phyloP scores from a whole-genome alignment of 2,113 vertebrate species.

The Taurulus bubalis region DNA sequence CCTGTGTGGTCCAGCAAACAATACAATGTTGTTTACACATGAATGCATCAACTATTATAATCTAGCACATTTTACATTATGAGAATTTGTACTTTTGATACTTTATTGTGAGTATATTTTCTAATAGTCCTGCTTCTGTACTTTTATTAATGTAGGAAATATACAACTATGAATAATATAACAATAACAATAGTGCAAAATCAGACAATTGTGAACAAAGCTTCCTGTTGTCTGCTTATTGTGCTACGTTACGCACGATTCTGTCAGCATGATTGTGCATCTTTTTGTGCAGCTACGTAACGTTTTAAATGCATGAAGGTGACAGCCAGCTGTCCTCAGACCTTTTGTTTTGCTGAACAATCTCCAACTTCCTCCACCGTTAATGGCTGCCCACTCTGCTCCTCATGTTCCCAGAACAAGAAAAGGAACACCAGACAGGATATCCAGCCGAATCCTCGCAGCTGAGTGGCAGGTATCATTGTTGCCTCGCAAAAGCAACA shows the following conservation, averaged over 20 bases:
- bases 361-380: conserved; percentile 44
- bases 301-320: conserved; percentile 15
- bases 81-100: not conserved
- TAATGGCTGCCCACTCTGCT: conserved; percentile 48
- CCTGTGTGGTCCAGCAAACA: not conserved
- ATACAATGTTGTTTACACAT: not conserved
- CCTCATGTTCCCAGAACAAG: conserved; percentile 68
- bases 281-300: not conserved
- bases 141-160: not conserved
- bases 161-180: not conserved
- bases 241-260: not conserved
- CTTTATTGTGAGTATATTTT: not conserved
- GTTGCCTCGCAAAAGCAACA: conserved; percentile 41
- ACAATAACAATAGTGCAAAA: not conserved
- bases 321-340: conserved; percentile 42
- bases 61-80: not conserved
- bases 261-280: not conserved
- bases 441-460: conserved; percentile 65
- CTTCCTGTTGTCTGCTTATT: not conserved
- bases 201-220: not conserved
- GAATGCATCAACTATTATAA: not conserved
- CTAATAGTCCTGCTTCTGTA: not conserved
- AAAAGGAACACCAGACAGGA: conserved; percentile 71
- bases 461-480: conserved; percentile 60
- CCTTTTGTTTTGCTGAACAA: conserved; percentile 45